These are phyloP conservation scores for Oreochromis grahami DNA, from an alignment of 2,797 vertebrate species.

Conservation along the genomic window DNA sequence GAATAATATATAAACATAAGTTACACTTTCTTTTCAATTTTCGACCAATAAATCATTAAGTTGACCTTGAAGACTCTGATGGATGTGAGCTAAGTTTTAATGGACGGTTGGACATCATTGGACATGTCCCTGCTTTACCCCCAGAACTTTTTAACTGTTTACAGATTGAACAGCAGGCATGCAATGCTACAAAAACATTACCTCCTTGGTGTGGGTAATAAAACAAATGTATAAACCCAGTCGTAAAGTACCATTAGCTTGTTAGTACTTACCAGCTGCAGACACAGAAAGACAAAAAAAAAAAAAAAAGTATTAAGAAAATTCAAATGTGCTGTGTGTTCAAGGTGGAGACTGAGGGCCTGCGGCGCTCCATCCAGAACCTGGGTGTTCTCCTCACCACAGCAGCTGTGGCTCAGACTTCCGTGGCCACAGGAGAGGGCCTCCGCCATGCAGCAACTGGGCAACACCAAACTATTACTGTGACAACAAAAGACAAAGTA, in stretches of 20 bases:
- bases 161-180: neutral
- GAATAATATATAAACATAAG: too few relatives aligned
- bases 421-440: slow-evolving; percentile 91
- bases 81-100: too few relatives aligned
- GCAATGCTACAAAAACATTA: neutral
- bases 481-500: slow-evolving; percentile 95
- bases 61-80: too few relatives aligned
- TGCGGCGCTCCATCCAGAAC: slow-evolving; percentile 91
- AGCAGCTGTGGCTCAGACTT: slow-evolving; percentile 85
- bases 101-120: too few relatives aligned
- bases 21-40: too few relatives aligned
- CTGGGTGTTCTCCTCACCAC: slow-evolving; percentile 90
- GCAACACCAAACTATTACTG: slow-evolving; percentile 86
- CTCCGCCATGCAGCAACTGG: slow-evolving; percentile 88
- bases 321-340: neutral
- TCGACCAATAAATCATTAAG: too few relatives aligned
- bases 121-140: too few relatives aligned
- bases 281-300: neutral
- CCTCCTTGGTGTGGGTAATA: neutral
- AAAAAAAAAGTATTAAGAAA: neutral
- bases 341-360: slow-evolving; percentile 86
- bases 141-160: too few relatives aligned
- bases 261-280: neutral
- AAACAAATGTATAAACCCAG: neutral
- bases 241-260: neutral